These are phyloP conservation scores for Malachius bipustulatus DNA, from an alignment of 2,888 invertebrate species.

Conservation along the genomic window DNA sequence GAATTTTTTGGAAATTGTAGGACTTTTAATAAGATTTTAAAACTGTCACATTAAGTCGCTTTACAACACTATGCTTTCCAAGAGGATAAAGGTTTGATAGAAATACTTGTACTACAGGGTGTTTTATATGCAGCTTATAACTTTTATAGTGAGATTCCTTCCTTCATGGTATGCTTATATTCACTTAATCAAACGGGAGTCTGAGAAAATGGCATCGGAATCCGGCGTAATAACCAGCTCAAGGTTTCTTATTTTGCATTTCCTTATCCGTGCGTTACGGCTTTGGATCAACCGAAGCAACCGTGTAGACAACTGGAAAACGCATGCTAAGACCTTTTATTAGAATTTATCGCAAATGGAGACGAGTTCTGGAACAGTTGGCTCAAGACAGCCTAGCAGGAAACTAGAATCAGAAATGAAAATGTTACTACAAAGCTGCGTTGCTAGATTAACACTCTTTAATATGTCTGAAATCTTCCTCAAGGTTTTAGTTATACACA, in stretches of 20 bases:
- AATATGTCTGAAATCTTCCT: too few species aligned
- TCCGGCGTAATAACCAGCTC: neutral
- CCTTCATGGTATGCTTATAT: too few species aligned
- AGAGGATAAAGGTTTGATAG: too few species aligned
- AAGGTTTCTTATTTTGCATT: constrained; percentile 17
- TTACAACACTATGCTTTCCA: too few species aligned
- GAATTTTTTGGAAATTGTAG: too few species aligned
- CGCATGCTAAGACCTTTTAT: constrained; percentile 28
- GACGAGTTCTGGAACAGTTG: constrained; percentile 23
- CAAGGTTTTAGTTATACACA: too few species aligned
- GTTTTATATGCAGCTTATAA: too few species aligned
- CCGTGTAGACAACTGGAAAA: constrained; percentile 24
- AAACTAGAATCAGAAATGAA: constrained; percentile 31
- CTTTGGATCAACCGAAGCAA: constrained; percentile 20
- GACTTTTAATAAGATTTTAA: too few species aligned
- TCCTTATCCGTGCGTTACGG: constrained; percentile 24
- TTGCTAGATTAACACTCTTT: too few species aligned
- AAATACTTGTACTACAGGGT: too few species aligned
- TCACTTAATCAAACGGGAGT: constrained; percentile 1
- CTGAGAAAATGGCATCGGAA: neutral
- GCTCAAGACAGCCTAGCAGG: constrained; percentile 25
- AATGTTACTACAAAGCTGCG: constrained; percentile 27
- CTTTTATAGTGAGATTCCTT: too few species aligned
- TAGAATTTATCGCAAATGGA: constrained; percentile 31
- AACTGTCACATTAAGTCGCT: too few species aligned